phyloP scores from a whole-genome alignment of 2,113 vertebrate genomes.

The Rutilus rutilus region DNA sequence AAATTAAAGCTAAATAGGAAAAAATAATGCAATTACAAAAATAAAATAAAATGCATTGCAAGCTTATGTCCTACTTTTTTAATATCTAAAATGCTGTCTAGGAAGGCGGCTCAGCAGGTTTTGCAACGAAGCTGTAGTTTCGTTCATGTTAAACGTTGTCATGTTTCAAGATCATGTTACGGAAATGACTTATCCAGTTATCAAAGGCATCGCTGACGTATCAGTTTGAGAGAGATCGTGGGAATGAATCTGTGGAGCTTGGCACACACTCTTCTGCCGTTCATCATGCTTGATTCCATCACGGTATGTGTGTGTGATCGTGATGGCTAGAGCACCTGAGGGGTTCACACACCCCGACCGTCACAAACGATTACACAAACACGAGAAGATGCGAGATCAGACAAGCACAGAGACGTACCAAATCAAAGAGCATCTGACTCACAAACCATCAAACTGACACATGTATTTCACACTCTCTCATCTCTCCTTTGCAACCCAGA shows the following conservation, averaged over 20 bases:
- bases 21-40: too few relatives aligned
- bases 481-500: not conserved
- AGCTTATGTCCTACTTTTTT: not conserved
- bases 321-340: conserved; percentile 19
- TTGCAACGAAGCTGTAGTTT: not conserved
- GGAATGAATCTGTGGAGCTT: conserved; percentile 2
- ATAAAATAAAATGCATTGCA: too few relatives aligned
- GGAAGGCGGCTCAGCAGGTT: not conserved
- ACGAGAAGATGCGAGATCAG: conserved; percentile 4
- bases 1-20: too few relatives aligned
- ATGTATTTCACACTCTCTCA: not conserved
- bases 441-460: not conserved
- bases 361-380: conserved; percentile 26
- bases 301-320: not conserved
- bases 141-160: not conserved
- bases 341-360: conserved; percentile 11
- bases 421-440: conserved; percentile 19
- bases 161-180: not conserved
- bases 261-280: conserved; percentile 26
- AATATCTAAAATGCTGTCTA: not conserved
- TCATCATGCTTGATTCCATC: conserved; percentile 16
- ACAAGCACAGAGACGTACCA: conserved; percentile 5
- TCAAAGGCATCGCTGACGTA: not conserved
- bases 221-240: not conserved
- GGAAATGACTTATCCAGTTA: not conserved